These are phyloP conservation scores for Lethrus apterus DNA, from an alignment of 1,140 invertebrate species.

Conservation along the genomic window DNA sequence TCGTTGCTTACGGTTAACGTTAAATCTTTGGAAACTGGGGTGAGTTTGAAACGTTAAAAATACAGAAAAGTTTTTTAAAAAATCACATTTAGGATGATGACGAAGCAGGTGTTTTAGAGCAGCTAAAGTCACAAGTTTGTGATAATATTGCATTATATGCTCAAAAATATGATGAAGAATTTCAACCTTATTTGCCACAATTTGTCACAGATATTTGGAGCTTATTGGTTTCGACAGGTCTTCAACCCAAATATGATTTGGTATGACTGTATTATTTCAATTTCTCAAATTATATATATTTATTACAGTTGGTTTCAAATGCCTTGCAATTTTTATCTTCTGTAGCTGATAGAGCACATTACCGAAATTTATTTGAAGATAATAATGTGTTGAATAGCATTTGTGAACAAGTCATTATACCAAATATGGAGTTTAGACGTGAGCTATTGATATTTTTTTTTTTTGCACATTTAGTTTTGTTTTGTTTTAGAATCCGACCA, in stretches of 20 bases:
- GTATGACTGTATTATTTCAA: conserved; percentile 43
- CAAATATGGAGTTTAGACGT: conserved; percentile 95
- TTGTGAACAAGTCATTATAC: conserved; percentile 96
- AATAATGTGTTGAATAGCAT: conserved; percentile 79
- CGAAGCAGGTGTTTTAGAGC: conserved; percentile 83
- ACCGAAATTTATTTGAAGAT: conserved; percentile 85
- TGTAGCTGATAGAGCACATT: conserved; percentile 83
- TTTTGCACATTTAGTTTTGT: not conserved
- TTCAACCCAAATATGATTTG: conserved; percentile 85
- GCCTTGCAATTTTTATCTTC: conserved; percentile 91
- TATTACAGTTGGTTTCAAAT: conserved; percentile 83
- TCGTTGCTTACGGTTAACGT: conserved; percentile 72
- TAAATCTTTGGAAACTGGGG: conserved; percentile 58
- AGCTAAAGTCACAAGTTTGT: conserved; percentile 90
- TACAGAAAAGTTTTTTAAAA: too few species aligned
- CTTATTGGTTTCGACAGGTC: conserved; percentile 74
- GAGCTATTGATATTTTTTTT: conserved; percentile 26
- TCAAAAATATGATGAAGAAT: conserved; percentile 97
- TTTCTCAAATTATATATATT: not conserved
- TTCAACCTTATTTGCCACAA: conserved; percentile 73
- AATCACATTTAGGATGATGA: conserved; percentile 62
- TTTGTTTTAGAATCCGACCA: conserved; percentile 72
- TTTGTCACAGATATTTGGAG: conserved; percentile 94
- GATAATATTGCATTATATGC: conserved; percentile 93
- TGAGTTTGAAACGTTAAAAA: conserved; percentile 45